phyloP scores from a whole-genome alignment of 2,797 vertebrate species.

The Bucorvus abyssinicus region DNA sequence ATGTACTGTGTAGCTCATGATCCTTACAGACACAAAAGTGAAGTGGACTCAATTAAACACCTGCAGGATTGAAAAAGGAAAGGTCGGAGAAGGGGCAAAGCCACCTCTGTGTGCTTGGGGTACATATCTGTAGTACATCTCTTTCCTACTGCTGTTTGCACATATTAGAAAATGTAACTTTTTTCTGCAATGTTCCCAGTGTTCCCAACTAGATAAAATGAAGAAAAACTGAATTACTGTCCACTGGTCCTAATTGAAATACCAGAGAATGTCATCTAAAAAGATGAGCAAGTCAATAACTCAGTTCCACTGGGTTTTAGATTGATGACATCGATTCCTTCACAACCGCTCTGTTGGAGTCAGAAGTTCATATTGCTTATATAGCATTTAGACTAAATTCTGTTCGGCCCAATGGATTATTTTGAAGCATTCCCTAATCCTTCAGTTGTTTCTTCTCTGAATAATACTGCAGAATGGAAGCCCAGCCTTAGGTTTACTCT shows the following conservation, averaged over 20 bases:
- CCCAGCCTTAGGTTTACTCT: not conserved
- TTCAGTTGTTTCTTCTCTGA: not conserved
- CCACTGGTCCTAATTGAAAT: not conserved
- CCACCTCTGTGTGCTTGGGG: not conserved
- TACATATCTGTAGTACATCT: not conserved
- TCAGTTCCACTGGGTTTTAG: not conserved
- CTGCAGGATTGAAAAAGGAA: not conserved
- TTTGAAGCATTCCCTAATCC: not conserved
- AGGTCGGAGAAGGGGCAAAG: not conserved
- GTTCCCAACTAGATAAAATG: not conserved
- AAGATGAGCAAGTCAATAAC: not conserved
- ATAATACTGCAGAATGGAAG: not conserved
- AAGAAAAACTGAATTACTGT: not conserved
- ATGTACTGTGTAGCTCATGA: not conserved
- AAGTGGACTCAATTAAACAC: not conserved
- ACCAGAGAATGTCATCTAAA: not conserved
- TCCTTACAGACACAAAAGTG: not conserved
- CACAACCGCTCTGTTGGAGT: not conserved
- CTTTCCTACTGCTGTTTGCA: not conserved
- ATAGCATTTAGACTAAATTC: not conserved
- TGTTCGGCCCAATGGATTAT: not conserved
- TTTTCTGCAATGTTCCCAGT: not conserved
- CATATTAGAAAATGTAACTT: not conserved
- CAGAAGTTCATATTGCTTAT: not conserved
- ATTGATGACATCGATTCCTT: not conserved